A percentile compares a stretch with the other conserved stretches of the same genome.
These are phyloP conservation scores for Smittia aterrima DNA, from an alignment of 2,888 invertebrate species.

Conservation along the genomic window DNA sequence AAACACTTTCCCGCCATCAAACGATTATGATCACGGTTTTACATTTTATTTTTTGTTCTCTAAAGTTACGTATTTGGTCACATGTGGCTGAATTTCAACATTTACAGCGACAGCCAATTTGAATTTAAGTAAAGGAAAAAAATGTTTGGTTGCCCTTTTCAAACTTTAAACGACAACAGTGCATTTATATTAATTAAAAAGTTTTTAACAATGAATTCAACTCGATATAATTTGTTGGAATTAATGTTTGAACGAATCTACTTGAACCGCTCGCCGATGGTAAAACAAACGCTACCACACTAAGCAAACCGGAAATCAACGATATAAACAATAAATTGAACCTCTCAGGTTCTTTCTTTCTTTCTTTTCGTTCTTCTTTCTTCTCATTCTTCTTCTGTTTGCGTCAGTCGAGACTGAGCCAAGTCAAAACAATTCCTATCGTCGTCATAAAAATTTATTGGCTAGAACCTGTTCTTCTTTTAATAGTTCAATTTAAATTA, in stretches of 20 bases:
- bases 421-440: conserved; percentile 36
- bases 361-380: conserved; percentile 4
- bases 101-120: neutral
- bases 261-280: neutral
- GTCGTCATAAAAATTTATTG: conserved; percentile 33
- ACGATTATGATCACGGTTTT: conserved; percentile 31
- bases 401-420: conserved; percentile 22
- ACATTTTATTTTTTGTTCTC: neutral
- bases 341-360: neutral
- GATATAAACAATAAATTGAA: conserved; percentile 39
- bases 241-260: neutral
- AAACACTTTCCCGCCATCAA: conserved; percentile 21
- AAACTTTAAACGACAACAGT: neutral
- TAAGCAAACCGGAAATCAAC: conserved; percentile 39
- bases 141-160: neutral
- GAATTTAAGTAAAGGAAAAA: neutral
- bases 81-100: conserved; percentile 29
- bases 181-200: conserved; percentile 37
- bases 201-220: conserved; percentile 15
- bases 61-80: neutral
- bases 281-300: conserved; percentile 25
- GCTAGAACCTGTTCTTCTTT: conserved; percentile 13
- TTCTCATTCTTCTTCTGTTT: neutral
- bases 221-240: conserved; percentile 34
- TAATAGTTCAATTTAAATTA: neutral